phyloP scores from a whole-genome alignment of 1,140 invertebrate species.

The Phortica variegata region DNA sequence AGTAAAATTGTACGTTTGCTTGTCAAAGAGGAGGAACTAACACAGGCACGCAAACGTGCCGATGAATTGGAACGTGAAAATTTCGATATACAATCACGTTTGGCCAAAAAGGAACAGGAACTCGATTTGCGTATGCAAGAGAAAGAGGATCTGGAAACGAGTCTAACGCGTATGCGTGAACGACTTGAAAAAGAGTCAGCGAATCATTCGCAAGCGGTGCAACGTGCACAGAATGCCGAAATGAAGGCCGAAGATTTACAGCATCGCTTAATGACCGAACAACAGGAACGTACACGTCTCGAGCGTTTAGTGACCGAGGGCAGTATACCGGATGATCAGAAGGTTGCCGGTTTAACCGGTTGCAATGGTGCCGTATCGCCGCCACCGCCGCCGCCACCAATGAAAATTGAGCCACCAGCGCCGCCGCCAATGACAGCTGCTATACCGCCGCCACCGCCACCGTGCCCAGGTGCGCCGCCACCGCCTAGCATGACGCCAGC shows the following conservation, averaged over 20 bases:
- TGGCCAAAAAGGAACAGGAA: constrained; percentile 92
- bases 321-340: constrained; percentile 89
- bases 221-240: constrained; percentile 75
- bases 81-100: constrained; percentile 77
- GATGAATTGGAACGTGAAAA: constrained; percentile 88
- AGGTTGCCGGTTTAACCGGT: constrained; percentile 63
- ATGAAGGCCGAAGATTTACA: constrained; percentile 72
- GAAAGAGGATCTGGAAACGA: constrained; percentile 88
- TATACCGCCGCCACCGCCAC: constrained; percentile 59
- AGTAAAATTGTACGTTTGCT: constrained; percentile 86
- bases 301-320: constrained; percentile 84
- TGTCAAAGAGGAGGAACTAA: constrained; percentile 91
- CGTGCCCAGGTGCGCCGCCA: constrained; percentile 58
- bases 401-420: constrained; percentile 60
- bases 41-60: constrained; percentile 81
- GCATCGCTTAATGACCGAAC: constrained; percentile 75
- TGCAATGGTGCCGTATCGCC: constrained; percentile 58
- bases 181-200: constrained; percentile 87
- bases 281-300: constrained; percentile 76
- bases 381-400: constrained; percentile 64
- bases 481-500: constrained; percentile 56
- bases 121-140: constrained; percentile 85
- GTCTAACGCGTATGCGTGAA: constrained; percentile 80
- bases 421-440: constrained; percentile 59
- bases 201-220: constrained; percentile 81